phyloP scores from a whole-genome alignment of 2,888 invertebrate genomes.

The Serrognathus titanus region DNA sequence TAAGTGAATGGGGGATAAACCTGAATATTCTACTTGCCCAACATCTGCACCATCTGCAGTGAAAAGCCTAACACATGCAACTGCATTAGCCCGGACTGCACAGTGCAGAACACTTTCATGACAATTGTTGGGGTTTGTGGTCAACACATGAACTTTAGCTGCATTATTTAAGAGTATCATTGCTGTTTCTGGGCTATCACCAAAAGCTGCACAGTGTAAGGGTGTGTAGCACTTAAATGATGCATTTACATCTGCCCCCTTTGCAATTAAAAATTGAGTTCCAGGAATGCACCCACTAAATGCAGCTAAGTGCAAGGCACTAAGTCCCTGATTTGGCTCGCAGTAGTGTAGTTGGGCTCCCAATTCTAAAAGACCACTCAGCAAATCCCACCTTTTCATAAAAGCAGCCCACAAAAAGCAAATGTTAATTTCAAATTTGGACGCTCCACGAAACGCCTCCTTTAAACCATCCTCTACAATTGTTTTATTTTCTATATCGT shows the following conservation, averaged over 20 bases:
- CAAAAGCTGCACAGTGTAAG: conserved; percentile 86
- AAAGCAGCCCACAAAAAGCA: conserved; percentile 74
- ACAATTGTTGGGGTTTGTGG: conserved; percentile 58
- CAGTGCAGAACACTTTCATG: conserved; percentile 80
- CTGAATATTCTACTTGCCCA: conserved; percentile 70
- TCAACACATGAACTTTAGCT: conserved; percentile 63
- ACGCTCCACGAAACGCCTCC: conserved; percentile 53
- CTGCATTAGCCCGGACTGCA: conserved; percentile 78
- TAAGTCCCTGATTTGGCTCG: conserved; percentile 68
- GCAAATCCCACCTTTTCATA: conserved; percentile 63
- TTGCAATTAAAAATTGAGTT: conserved; percentile 64
- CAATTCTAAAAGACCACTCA: conserved; percentile 60
- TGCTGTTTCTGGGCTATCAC: conserved; percentile 78
- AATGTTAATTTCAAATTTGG: conserved; percentile 67
- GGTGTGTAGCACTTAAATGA: conserved; percentile 73
- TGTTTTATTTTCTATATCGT: conserved; percentile 70
- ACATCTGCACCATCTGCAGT: conserved; percentile 72
- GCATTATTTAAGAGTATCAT: conserved; percentile 71
- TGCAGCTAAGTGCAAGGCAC: conserved; percentile 72
- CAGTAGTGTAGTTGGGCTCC: conserved; percentile 69
- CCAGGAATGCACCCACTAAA: conserved; percentile 75
- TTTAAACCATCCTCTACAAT: conserved; percentile 57
- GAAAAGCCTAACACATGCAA: conserved; percentile 75
- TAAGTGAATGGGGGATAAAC: conserved; percentile 76
- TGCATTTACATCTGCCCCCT: conserved; percentile 67